Conservation (phyloP, 2,113 vertebrate species). For the Pionites leucogaster region DNA sequence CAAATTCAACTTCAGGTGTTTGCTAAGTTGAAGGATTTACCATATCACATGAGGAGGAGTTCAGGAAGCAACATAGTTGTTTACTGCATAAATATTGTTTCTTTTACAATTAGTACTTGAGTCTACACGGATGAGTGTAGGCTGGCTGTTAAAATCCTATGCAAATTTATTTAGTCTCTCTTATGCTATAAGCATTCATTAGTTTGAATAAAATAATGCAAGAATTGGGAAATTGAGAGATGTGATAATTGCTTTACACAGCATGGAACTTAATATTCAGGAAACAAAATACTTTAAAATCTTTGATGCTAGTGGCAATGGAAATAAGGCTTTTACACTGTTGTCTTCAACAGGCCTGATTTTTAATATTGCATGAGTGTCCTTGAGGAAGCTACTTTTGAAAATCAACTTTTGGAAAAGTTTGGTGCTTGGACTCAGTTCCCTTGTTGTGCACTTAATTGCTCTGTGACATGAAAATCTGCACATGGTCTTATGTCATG, state of each 20-base stretch:
- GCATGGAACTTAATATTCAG: neutral
- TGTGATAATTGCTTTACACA: constrained; percentile 2
- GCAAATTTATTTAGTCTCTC: constrained; percentile 12
- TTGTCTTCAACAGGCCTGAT: neutral
- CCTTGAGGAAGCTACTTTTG: neutral
- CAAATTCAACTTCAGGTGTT: neutral
- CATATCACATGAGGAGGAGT: neutral
- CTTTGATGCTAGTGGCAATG: neutral
- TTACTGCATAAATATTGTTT: neutral
- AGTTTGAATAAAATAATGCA: constrained; percentile 13
- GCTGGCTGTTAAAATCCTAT: constrained; percentile 6
- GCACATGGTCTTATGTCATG: neutral
- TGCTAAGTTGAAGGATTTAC: neutral
- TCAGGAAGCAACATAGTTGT: neutral
- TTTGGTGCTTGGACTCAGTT: neutral
- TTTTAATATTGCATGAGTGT: neutral
- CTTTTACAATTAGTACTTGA: neutral
- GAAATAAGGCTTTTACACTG: neutral
- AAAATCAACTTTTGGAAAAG: neutral
- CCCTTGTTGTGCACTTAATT: neutral
- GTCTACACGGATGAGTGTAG: neutral
- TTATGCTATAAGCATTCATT: neutral
- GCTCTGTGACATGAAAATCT: neutral
- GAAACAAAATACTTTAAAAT: neutral
- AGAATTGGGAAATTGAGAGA: neutral